Base-by-base conservation (phyloP, 53 echinoderm and acorn worm genomes). In the Holothuria scabra region DNA sequence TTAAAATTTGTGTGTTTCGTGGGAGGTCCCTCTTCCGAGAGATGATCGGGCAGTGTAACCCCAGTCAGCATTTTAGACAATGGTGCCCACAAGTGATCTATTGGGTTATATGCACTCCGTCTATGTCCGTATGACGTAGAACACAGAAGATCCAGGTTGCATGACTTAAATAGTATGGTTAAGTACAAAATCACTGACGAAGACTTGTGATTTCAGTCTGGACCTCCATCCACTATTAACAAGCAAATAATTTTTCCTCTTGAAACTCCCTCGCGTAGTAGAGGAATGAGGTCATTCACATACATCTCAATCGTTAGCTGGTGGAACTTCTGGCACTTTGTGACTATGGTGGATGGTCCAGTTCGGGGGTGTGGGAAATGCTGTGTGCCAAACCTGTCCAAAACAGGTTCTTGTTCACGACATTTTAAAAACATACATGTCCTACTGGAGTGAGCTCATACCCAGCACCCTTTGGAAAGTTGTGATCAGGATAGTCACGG, bases 401-500 rank as follows among this genome's bases (percentile, higher is more conserved):
- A 44, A 10, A 10, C 10, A 7, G 83, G 61, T 0, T 69, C 86
- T 20, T 63, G 32, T 13, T 82, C 76, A 56, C 83, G 83, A 5
- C 60, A 44, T n/a, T 76, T 8, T 5, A 84, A 28, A 20, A 34
- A 21, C 86, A 90, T 74, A n/a, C n/a, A 59, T 91, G 83, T 13
- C 84, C 87, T 8, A 82, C 67, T 19, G 84, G 76, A 5, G 84
- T 87, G 26, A 87, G 49, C 10, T 87, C 25, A 33, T 87, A 87
- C 2, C 87, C 67, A 0, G n/a, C 9, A 8, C 87, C 87, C 26
- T 44, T 19, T 0, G 87, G 91, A 81, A 91, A 91, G 5, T 91
- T 84, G 30, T 91, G 91, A 31, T 87, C 87, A 4, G 67, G 57
- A 28, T 91, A 87, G 33, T 76, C 78, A 2, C 84, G 91, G 7